These are phyloP conservation scores for Diphyllodes magnificus DNA, from an alignment of 2,113 vertebrate species.

Conservation along the genomic window DNA sequence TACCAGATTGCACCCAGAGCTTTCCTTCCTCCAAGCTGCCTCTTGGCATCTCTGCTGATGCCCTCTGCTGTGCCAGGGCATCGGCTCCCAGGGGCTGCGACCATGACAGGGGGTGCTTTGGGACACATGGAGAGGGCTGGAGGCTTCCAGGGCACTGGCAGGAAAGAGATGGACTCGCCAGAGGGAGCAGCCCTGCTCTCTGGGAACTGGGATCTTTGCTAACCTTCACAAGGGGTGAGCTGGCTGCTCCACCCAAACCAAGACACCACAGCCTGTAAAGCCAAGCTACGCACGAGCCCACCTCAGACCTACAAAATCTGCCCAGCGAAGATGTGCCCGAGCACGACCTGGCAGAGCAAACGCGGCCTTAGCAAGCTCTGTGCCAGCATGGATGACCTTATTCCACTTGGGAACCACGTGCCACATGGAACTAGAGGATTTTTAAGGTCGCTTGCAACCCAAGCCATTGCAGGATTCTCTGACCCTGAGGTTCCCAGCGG, in stretches of 20 bases:
- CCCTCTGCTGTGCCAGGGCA: neutral
- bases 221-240: fast-evolving
- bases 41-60: neutral
- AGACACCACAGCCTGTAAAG: fast-evolving
- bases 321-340: fast-evolving
- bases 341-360: neutral
- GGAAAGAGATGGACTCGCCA: neutral
- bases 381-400: fast-evolving
- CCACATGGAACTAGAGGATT: neutral
- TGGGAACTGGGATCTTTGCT: neutral
- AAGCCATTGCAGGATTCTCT: neutral
- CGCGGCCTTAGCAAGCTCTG: fast-evolving
- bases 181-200: neutral
- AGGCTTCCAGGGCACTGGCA: neutral
- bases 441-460: neutral
- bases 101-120: fast-evolving
- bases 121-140: neutral
- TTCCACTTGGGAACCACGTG: neutral
- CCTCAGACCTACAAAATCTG: fast-evolving
- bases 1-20: neutral
- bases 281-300: fast-evolving
- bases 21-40: neutral
- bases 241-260: neutral
- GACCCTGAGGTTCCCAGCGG: fast-evolving
- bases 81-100: neutral